Percentiles rank a stretch among this genome's conserved stretches.
These are phyloP conservation scores for pig (Sus scrofa) DNA, from an alignment of 2,113 vertebrate species.

Conservation along the genomic window T2T-Sscrofa CM000820.6:116520001-116520500, in stretches of 20 bases:
- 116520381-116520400: neutral
- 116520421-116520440: neutral
- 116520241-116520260: neutral
- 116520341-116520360: neutral
- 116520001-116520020: neutral
- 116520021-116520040: too few species aligned
- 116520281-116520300: neutral
- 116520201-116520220: neutral
- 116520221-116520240: too few species aligned
- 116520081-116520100: too few species aligned
- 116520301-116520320: neutral
- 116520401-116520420: neutral
- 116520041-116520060: neutral
- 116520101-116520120: neutral
- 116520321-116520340: neutral
- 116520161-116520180: neutral
- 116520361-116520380: neutral
- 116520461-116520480: neutral
- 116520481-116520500: neutral
- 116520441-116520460: neutral
- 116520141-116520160: neutral
- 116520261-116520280: neutral
- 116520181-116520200: neutral
- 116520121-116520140: neutral
- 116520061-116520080: neutral